Conservation (phyloP, 2,888 invertebrate species). For the Barypeithes pellucidus region DNA sequence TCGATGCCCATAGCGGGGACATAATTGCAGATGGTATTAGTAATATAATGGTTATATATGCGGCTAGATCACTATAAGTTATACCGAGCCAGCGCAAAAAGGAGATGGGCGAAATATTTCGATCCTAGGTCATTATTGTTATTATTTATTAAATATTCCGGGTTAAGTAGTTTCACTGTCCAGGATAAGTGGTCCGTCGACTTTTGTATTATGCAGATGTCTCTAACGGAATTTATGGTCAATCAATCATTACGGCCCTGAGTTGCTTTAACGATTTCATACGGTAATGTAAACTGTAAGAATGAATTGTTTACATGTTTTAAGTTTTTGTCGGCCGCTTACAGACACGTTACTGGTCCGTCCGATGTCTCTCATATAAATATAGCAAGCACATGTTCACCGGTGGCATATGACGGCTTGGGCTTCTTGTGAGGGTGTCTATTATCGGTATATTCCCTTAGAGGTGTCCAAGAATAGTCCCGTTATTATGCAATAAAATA, state of each 20-base stretch:
- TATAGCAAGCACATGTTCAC: slow-evolving; percentile 49
- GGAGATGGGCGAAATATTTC: no score
- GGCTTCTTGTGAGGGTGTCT: slow-evolving; percentile 47
- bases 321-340: slow-evolving; percentile 53
- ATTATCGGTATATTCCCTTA: slow-evolving; percentile 30
- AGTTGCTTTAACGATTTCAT: slow-evolving; percentile 38
- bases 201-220: neutral
- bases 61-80: no score
- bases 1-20: no score
- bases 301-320: slow-evolving; percentile 53
- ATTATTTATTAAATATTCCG: no score
- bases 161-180: no score
- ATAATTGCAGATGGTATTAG: no score
- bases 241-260: slow-evolving; percentile 37
- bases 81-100: no score
- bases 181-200: neutral
- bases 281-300: slow-evolving; percentile 53
- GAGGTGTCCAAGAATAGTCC: slow-evolving; percentile 25
- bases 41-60: no score
- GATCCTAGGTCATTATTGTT: no score
- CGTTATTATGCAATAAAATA: no score
- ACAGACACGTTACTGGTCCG: slow-evolving; percentile 50
- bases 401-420: slow-evolving; percentile 49
- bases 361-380: slow-evolving; percentile 54
- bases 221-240: neutral